Conservation (phyloP, 2,888 invertebrate genomes). For the Andrena marginata region DNA sequence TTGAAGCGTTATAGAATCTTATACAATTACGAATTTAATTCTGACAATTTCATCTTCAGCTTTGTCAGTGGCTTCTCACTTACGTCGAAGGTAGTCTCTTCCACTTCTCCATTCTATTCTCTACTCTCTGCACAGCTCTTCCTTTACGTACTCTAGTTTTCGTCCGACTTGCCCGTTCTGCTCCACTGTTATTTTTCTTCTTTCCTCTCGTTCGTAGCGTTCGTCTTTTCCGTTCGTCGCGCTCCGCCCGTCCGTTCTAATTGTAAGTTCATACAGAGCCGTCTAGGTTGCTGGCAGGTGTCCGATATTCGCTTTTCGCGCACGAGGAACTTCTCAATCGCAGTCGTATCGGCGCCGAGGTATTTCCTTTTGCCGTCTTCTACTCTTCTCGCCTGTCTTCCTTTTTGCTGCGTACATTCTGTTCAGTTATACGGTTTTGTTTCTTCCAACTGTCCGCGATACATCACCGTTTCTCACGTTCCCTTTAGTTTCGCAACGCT, state of each 20-base stretch:
- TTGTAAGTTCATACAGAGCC: slow-evolving; percentile 11
- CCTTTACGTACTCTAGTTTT: slow-evolving; percentile 8
- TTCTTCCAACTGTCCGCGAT: neutral
- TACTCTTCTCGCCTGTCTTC: neutral
- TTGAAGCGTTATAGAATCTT: neutral
- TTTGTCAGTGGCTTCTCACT: neutral
- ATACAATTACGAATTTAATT: neutral
- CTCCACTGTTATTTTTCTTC: slow-evolving; percentile 53
- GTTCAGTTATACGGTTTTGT: slow-evolving; percentile 2
- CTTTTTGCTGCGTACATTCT: neutral
- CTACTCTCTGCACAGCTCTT: neutral
- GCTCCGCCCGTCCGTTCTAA: slow-evolving; percentile 16
- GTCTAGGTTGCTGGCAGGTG: slow-evolving; percentile 16
- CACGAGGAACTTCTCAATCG: slow-evolving; percentile 25
- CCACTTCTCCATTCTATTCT: too few relatives aligned
- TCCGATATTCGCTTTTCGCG: slow-evolving; percentile 10
- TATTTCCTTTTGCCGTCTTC: slow-evolving; percentile 5
- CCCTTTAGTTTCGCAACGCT: neutral
- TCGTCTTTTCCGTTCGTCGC: slow-evolving; percentile 41
- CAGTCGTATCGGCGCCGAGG: neutral
- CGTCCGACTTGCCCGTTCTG: slow-evolving; percentile 20
- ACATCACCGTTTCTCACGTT: neutral
- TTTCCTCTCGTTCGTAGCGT: slow-evolving; percentile 41
- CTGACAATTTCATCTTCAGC: neutral
- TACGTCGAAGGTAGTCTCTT: too few relatives aligned